A percentile compares a stretch with the other conserved stretches of the same genome.
These are phyloP conservation scores for Otus sunia DNA, from an alignment of 2,113 vertebrate genomes.

Conservation along the genomic window DNA sequence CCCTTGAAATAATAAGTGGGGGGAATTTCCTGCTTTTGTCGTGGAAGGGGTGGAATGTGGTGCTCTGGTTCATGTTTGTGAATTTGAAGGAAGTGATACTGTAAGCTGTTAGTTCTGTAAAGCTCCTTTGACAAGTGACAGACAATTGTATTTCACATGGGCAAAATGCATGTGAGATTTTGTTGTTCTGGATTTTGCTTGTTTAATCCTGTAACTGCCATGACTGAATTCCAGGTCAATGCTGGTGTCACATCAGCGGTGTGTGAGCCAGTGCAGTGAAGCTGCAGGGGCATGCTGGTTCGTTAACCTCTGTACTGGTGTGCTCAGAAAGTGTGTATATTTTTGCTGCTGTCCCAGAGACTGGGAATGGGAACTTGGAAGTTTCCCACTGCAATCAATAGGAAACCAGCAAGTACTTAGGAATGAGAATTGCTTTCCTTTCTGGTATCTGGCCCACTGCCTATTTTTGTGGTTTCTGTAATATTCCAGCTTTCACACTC, in stretches of 20 bases:
- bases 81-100: background rate
- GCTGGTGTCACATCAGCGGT: background rate
- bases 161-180: background rate
- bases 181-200: background rate
- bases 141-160: background rate
- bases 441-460: constrained; percentile 1
- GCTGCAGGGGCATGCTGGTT: background rate
- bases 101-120: background rate
- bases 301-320: background rate
- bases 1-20: background rate
- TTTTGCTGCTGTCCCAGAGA: background rate
- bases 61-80: background rate
- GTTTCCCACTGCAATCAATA: constrained; percentile 42
- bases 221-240: background rate
- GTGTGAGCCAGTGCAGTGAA: background rate
- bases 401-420: constrained; percentile 13
- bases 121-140: background rate
- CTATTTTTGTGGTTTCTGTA: background rate
- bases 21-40: constrained; percentile 11
- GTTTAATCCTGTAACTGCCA: background rate
- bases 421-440: constrained; percentile 37
- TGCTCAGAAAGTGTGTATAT: background rate
- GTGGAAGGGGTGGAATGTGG: background rate
- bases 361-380: constrained; percentile 22
- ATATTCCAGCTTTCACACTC: background rate